These are phyloP conservation scores for Climacteris rufus DNA, from an alignment of 2,113 vertebrate genomes.

Conservation along the genomic window DNA sequence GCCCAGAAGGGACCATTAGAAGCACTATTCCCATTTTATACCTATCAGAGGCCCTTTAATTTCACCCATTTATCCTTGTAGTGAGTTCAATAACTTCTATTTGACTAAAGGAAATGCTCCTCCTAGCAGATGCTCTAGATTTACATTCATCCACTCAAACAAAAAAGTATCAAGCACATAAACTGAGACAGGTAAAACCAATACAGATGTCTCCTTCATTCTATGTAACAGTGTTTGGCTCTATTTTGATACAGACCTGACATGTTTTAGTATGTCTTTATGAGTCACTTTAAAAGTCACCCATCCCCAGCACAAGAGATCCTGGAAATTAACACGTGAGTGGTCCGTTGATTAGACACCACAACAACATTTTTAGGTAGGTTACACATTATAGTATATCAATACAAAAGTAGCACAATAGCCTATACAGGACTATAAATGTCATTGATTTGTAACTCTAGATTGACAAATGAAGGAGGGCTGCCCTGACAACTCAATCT, in stretches of 20 bases:
- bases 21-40: slow-evolving; percentile 8
- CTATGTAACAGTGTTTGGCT: not conserved
- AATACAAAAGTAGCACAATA: not conserved
- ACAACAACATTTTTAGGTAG: not conserved
- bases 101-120: slow-evolving; percentile 13
- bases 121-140: slow-evolving; percentile 7
- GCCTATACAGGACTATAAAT: not conserved
- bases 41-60: slow-evolving; percentile 52
- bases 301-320: not conserved
- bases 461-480: not conserved
- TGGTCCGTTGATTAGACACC: not conserved
- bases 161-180: not conserved
- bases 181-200: not conserved
- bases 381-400: not conserved
- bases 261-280: not conserved
- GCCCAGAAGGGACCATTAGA: slow-evolving; percentile 54
- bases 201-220: not conserved
- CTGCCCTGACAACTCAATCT: not conserved
- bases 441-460: not conserved
- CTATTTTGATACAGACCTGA: not conserved
- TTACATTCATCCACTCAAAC: not conserved
- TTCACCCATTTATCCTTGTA: slow-evolving; percentile 44
- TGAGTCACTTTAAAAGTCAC: not conserved
- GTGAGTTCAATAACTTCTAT: slow-evolving; percentile 37
- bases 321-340: not conserved